Evolutionary conservation across 2,888 invertebrate species (phyloP), one percentile per base, ranked within the genome.

Genomic region (Osedax fenrisi): DNA sequence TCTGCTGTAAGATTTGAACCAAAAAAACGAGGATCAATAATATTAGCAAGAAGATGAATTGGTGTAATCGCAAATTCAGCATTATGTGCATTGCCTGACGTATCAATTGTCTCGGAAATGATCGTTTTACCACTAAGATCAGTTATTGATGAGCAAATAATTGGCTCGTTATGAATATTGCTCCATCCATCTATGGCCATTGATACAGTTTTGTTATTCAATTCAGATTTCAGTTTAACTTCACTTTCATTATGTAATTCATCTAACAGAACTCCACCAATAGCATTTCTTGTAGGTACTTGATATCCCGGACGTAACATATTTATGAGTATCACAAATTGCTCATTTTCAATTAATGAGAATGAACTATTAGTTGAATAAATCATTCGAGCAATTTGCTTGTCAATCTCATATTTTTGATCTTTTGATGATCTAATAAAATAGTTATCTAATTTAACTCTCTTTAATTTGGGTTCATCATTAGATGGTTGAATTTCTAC

Each of bases 41-140:
- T 68, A 27, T 68, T 68, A 5, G 68, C 68, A 25, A 68, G 68
- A 27, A 26, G 27, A 27, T 68, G 68, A 17, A 21, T 27, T 26
- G 26, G 26, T 13, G 26, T 68, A 3, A 25, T 22, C 22, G 68
- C 26, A 21, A 22, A 26, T 27, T 68, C n/a, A 5, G 26, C 25
- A n/a, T 25, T 68, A 27, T 68, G 68, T 21, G 22, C 22, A 22
- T 68, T 25, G 26, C 26, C 68, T 26, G 68, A 68, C n/a, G 26
- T 25, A 21, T 68, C 26, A 2, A 68, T n/a, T 0, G 26, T 68
- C 17, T 25, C 26, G 13, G 68, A 26, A 25, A 68, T 25, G n/a
- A 26, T 26, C 22, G 24, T 68, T 10, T 26, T 25, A 27, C 68
- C 68, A 26, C 17, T 26, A 25, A 26, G 24, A 1, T 10, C 10